These are phyloP conservation scores for Turritopsis dohrnii DNA, from an alignment of 30 jellyfish, hydroid and myxozoan species.

Conservation along the genomic window DNA sequence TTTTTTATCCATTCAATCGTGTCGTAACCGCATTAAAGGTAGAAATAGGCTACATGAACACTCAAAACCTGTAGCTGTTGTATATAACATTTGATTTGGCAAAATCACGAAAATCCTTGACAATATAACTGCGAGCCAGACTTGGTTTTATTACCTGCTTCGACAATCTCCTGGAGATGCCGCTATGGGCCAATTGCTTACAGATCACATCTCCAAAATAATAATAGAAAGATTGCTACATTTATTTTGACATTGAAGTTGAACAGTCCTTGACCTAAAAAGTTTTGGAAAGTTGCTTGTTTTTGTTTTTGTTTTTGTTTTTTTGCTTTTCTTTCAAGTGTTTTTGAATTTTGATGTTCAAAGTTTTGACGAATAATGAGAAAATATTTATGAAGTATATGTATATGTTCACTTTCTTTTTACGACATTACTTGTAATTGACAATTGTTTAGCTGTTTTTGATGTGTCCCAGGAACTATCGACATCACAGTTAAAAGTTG, in stretches of 20 bases:
- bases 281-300: background rate
- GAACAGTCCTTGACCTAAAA: background rate
- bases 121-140: background rate
- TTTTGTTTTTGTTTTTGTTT: no score
- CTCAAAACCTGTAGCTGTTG: background rate
- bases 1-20: background rate
- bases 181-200: no score
- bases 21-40: background rate
- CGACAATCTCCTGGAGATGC: background rate
- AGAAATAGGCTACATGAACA: background rate
- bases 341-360: background rate
- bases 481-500: no score
- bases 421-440: background rate
- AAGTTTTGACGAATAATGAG: background rate
- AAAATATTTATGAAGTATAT: no score
- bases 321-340: no score
- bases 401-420: background rate
- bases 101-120: background rate
- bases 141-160: background rate
- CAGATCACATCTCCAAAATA: background rate
- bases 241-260: background rate
- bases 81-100: background rate
- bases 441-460: background rate
- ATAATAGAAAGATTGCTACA: background rate
- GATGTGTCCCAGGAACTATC: background rate